Percentiles rank a stretch among this genome's conserved stretches.
phyloP scores from a whole-genome alignment of 2,888 invertebrate genomes.

The Papilio elwesi region DNA sequence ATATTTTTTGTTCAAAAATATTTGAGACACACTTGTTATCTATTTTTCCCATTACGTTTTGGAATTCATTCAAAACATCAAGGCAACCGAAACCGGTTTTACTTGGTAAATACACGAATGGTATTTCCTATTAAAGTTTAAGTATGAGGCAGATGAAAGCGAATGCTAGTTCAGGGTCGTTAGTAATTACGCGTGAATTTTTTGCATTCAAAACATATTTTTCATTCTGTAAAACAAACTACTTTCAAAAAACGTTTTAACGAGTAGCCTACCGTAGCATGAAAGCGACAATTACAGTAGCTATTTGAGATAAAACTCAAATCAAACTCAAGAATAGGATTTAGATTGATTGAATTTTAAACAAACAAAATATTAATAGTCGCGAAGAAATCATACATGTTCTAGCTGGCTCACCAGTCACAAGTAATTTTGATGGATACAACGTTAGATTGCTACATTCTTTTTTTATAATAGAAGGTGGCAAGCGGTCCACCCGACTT shows the following conservation, averaged over 20 bases:
- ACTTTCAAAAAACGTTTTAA: not conserved
- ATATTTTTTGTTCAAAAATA: not conserved
- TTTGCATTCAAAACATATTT: not conserved
- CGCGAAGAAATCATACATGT: no score
- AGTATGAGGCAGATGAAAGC: slow-evolving; percentile 25
- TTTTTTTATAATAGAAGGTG: no score
- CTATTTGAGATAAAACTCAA: no score
- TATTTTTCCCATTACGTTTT: not conserved
- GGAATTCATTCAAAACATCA: slow-evolving; percentile 3
- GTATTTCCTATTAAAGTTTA: slow-evolving; percentile 24
- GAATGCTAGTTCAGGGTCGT: slow-evolving; percentile 30
- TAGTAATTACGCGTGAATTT: slow-evolving; percentile 20
- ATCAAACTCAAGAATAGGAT: no score
- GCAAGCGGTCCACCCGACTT: no score
- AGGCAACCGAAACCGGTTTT: slow-evolving; percentile 24
- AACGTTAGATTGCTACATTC: no score
- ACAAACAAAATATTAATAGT: no score
- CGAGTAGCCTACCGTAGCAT: no score
- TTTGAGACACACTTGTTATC: not conserved
- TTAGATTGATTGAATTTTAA: no score
- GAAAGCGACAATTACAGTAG: no score
- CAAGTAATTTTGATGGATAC: no score
- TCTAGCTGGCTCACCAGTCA: no score
- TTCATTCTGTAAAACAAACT: not conserved
- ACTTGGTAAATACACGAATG: slow-evolving; percentile 17